phyloP scores from a whole-genome alignment of 2,113 vertebrate genomes.

The Oncorhynchus kisutch region DNA sequence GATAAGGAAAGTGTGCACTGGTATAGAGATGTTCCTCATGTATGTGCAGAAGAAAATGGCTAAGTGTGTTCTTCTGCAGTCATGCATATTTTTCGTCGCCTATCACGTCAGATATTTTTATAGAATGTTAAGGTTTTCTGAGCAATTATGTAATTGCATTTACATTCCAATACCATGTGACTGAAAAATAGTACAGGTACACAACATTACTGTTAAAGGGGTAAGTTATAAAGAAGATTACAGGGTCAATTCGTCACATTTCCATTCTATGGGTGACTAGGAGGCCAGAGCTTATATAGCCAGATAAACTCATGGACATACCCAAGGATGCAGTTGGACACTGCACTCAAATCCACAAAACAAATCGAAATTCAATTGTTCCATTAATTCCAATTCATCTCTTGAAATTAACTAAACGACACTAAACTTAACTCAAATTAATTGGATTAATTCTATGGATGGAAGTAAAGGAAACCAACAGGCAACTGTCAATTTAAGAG shows the following conservation, averaged over 20 bases:
- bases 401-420: too few relatives aligned
- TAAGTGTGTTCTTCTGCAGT: background rate
- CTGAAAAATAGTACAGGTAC: background rate
- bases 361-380: too few relatives aligned
- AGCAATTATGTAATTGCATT: background rate
- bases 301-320: background rate
- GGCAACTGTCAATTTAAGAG: too few relatives aligned
- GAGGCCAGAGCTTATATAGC: too few relatives aligned
- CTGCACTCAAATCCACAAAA: too few relatives aligned
- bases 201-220: background rate
- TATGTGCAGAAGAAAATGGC: background rate
- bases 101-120: background rate
- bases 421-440: too few relatives aligned
- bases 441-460: too few relatives aligned
- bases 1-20: background rate
- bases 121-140: conserved; percentile 2
- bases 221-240: background rate
- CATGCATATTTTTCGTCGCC: background rate
- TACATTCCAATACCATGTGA: background rate
- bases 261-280: background rate
- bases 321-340: background rate
- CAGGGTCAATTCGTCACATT: background rate
- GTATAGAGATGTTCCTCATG: background rate
- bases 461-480: too few relatives aligned
- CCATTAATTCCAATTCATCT: too few relatives aligned